These are phyloP conservation scores for Ranitomeya variabilis DNA, from an alignment of 2,113 vertebrate genomes.

Conservation along the genomic window DNA sequence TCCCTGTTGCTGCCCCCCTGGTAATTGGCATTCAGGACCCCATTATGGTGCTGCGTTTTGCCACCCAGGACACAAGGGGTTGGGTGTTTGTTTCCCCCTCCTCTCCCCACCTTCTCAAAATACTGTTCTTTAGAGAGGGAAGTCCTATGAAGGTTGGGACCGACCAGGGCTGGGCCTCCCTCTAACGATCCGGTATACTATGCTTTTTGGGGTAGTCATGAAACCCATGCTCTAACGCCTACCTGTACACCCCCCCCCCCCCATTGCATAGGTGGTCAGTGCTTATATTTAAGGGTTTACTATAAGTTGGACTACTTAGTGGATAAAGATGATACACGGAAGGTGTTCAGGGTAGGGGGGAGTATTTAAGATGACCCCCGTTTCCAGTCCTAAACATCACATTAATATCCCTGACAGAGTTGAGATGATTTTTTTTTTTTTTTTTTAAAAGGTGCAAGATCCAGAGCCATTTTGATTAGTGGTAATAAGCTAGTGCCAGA, in stretches of 20 bases:
- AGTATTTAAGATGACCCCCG: not conserved
- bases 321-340: not conserved
- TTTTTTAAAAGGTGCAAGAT: not conserved
- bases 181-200: not conserved
- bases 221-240: not conserved
- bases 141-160: not conserved
- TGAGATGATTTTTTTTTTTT: not conserved
- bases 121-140: too few relatives aligned
- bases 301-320: not conserved
- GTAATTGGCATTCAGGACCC: not conserved
- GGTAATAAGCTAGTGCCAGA: not conserved
- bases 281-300: not conserved
- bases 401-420: not conserved
- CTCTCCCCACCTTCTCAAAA: too few relatives aligned
- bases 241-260: not conserved
- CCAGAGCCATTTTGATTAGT: not conserved
- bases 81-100: not conserved
- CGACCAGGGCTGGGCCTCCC: not conserved
- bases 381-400: not conserved
- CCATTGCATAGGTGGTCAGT: slow-evolving; percentile 1
- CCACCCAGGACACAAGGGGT: not conserved
- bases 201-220: not conserved
- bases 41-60: not conserved
- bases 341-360: not conserved
- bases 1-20: not conserved